Base-by-base conservation (phyloP, 2,888 invertebrate genomes). In the Pediacus dermestoides region DNA sequence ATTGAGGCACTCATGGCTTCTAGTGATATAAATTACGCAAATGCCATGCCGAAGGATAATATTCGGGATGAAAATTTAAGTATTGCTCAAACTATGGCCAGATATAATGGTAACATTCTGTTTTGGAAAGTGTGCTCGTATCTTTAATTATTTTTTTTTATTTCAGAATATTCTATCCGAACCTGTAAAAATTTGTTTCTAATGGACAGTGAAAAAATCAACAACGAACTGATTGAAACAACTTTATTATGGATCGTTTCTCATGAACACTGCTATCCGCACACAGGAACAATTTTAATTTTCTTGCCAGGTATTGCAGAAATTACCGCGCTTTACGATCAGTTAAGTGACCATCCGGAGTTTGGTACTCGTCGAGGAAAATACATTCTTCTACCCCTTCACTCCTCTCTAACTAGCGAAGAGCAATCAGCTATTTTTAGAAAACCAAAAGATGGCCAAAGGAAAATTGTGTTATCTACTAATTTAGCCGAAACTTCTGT, bases 401-500 rank as follows among this genome's bases (percentile, higher is more conserved):
- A 93, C 67, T 92, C 91, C 0, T 79, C 87, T 0, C 70, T 93
- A 15, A 83, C 89, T 0, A 88, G 84, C 48, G 85, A 88, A 58
- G 91, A 92, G 53, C 93, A 93, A 66, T 72, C 81, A 1, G 66
- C 80, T 23, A 85, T 92, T 12, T 82, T 82, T 58, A 80, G 79
- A 55, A 83, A 80, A 50, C 78, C 85, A 0, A 79, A 78, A 16
- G 64, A 72, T 0, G 86, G 85, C 0, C 77, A 80, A 11, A 74
- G 94, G 18, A 95, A 95, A 75, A 89, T 95, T 41, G 85, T 92
- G 1, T 71, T 95, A 0, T 81, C 82, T 2, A 96, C 95, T 0
- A 95, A 96, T 62, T 88, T 96, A 44, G 94, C 95, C 0, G 95
- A 96, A 72, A 95, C 94, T 0, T 93, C 93, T 0, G 82, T 96